Conservation (phyloP, 1,140 invertebrate genomes). For the Maniola jurtina region DNA sequence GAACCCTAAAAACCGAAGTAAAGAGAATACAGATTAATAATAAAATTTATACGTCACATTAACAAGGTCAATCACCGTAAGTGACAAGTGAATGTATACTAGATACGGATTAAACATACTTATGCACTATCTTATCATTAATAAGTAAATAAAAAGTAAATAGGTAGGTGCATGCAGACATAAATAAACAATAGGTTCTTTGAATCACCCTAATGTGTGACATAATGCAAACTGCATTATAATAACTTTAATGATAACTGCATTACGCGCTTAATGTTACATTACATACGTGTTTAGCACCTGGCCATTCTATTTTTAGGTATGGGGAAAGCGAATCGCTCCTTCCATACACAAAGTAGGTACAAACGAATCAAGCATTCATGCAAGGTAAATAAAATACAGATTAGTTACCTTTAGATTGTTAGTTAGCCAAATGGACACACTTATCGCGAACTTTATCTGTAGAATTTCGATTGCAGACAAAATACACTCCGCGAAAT, state of each 20-base stretch:
- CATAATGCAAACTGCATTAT: conserved; percentile 28
- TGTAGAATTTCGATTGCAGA: conserved; percentile 22
- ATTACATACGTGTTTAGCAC: conserved; percentile 34
- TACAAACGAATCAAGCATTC: conserved; percentile 20
- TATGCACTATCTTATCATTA: conserved; percentile 7
- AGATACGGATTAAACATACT: not conserved
- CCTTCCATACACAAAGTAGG: conserved; percentile 27
- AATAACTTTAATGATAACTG: conserved; percentile 4
- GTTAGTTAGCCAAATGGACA: conserved; percentile 1
- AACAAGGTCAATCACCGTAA: conserved; percentile 26
- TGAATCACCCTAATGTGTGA: conserved; percentile 22
- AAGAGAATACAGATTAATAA: conserved; percentile 5
- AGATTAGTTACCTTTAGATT: conserved; percentile 22
- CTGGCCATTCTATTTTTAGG: conserved; percentile 55
- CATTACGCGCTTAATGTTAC: conserved; percentile 34
- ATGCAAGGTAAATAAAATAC: conserved; percentile 22
- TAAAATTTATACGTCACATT: conserved; percentile 12
- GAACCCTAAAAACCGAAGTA: not conserved
- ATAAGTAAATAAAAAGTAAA: conserved; percentile 5
- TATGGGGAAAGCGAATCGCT: conserved; percentile 43
- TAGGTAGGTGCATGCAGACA: no score
- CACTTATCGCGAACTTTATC: conserved; percentile 26
- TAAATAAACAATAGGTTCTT: not conserved
- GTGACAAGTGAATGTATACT: conserved; percentile 13
- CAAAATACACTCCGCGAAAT: conserved; percentile 10